Percentiles rank a stretch among this genome's conserved stretches.
phyloP scores from a whole-genome alignment of 2,113 vertebrate genomes.

The Thinocorus orbignyianus region DNA sequence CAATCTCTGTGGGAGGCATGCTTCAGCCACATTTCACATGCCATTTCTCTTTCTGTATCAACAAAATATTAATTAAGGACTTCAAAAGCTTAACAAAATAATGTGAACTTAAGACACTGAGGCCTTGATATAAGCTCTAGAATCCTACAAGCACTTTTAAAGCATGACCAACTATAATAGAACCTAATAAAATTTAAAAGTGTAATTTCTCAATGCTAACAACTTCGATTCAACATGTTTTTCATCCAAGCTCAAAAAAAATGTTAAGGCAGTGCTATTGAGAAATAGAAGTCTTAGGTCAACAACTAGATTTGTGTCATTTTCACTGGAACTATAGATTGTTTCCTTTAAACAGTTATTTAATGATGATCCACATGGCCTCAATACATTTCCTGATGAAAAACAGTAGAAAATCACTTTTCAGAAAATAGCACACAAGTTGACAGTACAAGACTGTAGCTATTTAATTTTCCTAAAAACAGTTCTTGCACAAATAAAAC shows the following conservation, averaged over 20 bases:
- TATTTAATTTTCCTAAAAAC: not conserved
- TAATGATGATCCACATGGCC: not conserved
- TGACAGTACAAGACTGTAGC: not conserved
- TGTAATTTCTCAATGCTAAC: not conserved
- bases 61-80: not conserved
- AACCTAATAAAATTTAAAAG: not conserved
- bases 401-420: not conserved
- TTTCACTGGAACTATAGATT: not conserved
- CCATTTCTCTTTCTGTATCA: not conserved
- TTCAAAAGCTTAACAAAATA: not conserved
- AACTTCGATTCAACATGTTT: not conserved
- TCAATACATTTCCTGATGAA: not conserved
- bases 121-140: not conserved
- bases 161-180: not conserved
- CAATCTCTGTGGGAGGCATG: not conserved
- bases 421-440: not conserved
- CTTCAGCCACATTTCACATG: not conserved
- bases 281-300: not conserved
- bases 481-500: not conserved
- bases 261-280: not conserved
- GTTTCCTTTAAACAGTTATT: conserved; percentile 13
- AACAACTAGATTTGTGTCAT: not conserved
- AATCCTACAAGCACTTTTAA: not conserved
- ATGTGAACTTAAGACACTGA: not conserved
- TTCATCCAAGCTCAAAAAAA: not conserved